Evolutionary conservation across 2,797 vertebrate species (phyloP).

Genomic region (Kryptopterus vitreolus): DNA sequence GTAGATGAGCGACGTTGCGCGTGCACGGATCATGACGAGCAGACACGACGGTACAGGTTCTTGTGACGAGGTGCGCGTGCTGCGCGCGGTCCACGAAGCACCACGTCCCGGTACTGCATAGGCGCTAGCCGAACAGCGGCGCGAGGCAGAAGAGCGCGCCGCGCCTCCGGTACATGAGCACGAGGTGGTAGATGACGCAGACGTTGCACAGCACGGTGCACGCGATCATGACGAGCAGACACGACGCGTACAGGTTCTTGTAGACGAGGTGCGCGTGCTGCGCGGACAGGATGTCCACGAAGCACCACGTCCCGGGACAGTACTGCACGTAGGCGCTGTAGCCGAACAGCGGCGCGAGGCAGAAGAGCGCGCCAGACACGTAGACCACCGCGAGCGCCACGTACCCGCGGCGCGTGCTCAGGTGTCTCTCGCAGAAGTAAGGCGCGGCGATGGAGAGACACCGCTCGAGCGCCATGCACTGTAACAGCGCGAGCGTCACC

Average conservation of each 20-base stretch:
- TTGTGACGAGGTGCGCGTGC: slow-evolving; percentile 52
- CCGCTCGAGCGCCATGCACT: slow-evolving; percentile 76
- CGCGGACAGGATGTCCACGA: slow-evolving; percentile 62
- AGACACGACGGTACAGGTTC: slow-evolving; percentile 67
- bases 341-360: slow-evolving; percentile 70
- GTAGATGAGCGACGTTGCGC: slow-evolving; percentile 76
- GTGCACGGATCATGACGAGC: slow-evolving; percentile 76
- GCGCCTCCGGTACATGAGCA: slow-evolving; percentile 73
- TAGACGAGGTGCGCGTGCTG: slow-evolving; percentile 49
- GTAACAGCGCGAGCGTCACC: slow-evolving; percentile 80
- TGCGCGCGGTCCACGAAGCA: slow-evolving; percentile 74
- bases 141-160: slow-evolving; percentile 72
- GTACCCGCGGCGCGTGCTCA: slow-evolving; percentile 57
- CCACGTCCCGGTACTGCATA: slow-evolving; percentile 83
- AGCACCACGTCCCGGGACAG: slow-evolving; percentile 86
- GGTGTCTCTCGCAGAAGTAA: slow-evolving; percentile 60
- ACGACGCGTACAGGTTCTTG: slow-evolving; percentile 69
- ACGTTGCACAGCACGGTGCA: slow-evolving; percentile 79
- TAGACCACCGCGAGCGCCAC: slow-evolving; percentile 69
- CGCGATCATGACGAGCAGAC: slow-evolving; percentile 73
- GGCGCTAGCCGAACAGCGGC: slow-evolving; percentile 68
- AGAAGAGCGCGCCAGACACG: slow-evolving; percentile 68
- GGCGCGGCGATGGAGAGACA: slow-evolving; percentile 63
- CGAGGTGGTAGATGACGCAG: slow-evolving; percentile 73
- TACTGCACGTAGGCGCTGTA: slow-evolving; percentile 73